Evolutionary conservation across 2,888 invertebrate species (phyloP), one percentile per base, ranked within the genome.

Genomic region (Rhogogaster chlorosoma): DNA sequence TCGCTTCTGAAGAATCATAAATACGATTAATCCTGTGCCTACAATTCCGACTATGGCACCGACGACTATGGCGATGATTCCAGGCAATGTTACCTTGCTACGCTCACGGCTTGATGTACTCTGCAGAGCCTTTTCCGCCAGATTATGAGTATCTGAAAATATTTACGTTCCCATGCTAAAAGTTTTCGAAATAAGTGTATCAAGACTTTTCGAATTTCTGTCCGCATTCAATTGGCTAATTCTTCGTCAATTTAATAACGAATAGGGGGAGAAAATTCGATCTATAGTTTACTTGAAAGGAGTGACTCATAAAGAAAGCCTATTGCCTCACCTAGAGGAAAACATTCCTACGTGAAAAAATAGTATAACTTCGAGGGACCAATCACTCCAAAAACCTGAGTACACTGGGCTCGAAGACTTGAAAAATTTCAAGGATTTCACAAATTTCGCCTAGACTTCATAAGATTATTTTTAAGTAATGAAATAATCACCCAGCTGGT

Each of bases 41-140:
- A 87, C 88, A 26, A 90, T 86, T 3, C 88, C 89, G 7, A 88
- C 87, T 82, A 92, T 67, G 22, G 90, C 89, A 70, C 91, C 91
- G 36, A 91, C 88, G 7, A 90, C 87, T 45, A 89, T 88, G 0
- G 88, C 89, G 29, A 92, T 87, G 32, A 91, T 89, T 36, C 89
- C 89, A 9, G 89, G 85, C 73, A 87, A 70, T 18, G 83, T 67
- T 15, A 73, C 85, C 53, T 45, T 85, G 4, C 67, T 85, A 9
- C 85, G 86, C 36, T 64, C 83, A 38, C 83, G 87, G 26, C 77
- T 77, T n/a, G 84, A 85, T 78, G 80, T 86, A 22, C 45, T 85
- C n/a, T 78, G 86, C n/a, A n/a, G n/a, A 77, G 87, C 75, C 78
- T 85, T 88, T 18, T 84, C 64, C n/a, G 83, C 86, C 45, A 85